A percentile compares a stretch with the other conserved stretches of the same genome.
phyloP scores from a whole-genome alignment of 2,797 vertebrate genomes.

The Gallinago stenura region DNA sequence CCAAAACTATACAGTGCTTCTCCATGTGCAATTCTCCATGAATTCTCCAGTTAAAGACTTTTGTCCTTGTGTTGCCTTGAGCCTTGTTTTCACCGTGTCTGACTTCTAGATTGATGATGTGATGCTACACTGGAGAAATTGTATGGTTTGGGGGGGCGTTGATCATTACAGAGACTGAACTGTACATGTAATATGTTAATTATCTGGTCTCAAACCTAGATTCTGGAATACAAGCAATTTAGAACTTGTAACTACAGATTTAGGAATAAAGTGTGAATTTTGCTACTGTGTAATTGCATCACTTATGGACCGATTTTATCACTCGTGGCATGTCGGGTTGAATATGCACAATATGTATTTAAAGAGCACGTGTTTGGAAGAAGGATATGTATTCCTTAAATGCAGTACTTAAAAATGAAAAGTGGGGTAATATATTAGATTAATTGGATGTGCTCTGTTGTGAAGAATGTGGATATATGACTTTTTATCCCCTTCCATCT shows the following conservation, averaged over 20 bases:
- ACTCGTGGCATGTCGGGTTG: accelerated
- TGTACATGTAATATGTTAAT: not conserved
- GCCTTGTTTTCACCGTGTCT: not conserved
- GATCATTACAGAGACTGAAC: not conserved
- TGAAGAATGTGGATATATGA: accelerated
- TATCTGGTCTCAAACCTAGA: not conserved
- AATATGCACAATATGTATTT: not conserved
- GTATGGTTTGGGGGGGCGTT: accelerated
- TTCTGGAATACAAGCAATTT: not conserved
- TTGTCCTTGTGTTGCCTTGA: not conserved
- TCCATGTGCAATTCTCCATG: not conserved
- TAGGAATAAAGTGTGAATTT: not conserved
- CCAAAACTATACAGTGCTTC: not conserved
- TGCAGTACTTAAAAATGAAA: not conserved
- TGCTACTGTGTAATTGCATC: not conserved
- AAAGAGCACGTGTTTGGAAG: not conserved
- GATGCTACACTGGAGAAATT: not conserved
- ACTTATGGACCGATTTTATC: accelerated
- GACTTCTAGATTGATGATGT: not conserved
- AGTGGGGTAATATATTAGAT: not conserved
- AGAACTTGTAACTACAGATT: not conserved
- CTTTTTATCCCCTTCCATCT: not conserved
- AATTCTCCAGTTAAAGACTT: not conserved
- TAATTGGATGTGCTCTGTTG: not conserved
- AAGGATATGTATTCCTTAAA: not conserved